phyloP scores from a whole-genome alignment of 2,888 invertebrate species.

The Caenorhabditis macrosperma region DNA sequence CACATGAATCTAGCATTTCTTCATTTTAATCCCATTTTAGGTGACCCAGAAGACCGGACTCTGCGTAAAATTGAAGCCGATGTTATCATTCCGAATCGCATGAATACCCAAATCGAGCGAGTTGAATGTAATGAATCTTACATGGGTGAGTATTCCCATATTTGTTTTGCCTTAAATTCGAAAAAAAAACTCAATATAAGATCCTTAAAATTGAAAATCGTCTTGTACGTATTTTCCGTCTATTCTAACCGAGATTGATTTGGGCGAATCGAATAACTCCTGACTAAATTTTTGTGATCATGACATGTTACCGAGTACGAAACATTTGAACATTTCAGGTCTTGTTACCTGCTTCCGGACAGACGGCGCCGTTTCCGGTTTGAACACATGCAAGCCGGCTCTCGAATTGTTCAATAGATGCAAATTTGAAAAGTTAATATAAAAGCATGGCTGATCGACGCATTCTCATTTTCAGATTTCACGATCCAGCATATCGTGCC shows the following conservation, averaged over 20 bases:
- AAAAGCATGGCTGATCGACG: neutral
- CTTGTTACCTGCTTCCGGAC: slow-evolving; percentile 74
- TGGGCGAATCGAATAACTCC: too few species aligned
- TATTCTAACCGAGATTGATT: too few species aligned
- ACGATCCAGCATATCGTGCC: slow-evolving; percentile 75
- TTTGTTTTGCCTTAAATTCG: too few species aligned
- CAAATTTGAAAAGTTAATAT: slow-evolving; percentile 73
- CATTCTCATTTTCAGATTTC: slow-evolving; percentile 69
- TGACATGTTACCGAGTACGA: too few species aligned
- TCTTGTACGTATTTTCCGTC: too few species aligned
- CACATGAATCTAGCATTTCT: neutral
- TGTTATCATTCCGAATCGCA: slow-evolving; percentile 90
- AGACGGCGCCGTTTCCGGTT: slow-evolving; percentile 73
- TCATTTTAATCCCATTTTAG: slow-evolving; percentile 49
- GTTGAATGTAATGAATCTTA: slow-evolving; percentile 85
- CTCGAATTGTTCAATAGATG: slow-evolving; percentile 76
- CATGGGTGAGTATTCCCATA: slow-evolving; percentile 64
- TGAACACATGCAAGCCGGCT: slow-evolving; percentile 70
- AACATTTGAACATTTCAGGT: slow-evolving; percentile 64
- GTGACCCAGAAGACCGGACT: slow-evolving; percentile 88
- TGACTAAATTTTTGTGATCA: too few species aligned
- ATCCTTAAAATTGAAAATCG: too few species aligned
- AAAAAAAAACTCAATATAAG: too few species aligned
- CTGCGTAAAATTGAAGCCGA: slow-evolving; percentile 91
- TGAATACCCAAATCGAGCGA: slow-evolving; percentile 88